Percentiles rank a stretch among this genome's conserved stretches.
phyloP scores from a whole-genome alignment of 2,888 invertebrate species.

The Gari tellinella region DNA sequence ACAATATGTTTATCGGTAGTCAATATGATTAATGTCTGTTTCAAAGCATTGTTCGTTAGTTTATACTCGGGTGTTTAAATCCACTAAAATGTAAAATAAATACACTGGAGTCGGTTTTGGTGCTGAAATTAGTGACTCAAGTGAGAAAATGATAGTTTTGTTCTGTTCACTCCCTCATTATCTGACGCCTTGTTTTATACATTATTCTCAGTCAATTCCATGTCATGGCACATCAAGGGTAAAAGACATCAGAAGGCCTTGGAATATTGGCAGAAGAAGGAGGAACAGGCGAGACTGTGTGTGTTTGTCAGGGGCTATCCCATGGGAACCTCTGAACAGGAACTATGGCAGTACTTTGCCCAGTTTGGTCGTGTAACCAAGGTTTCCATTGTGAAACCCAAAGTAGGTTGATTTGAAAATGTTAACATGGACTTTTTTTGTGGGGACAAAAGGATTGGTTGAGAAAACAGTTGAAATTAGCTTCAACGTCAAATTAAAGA shows the following conservation, averaged over 20 bases:
- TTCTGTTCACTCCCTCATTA: too few relatives aligned
- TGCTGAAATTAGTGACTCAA: too few relatives aligned
- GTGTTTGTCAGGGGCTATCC: constrained; percentile 75
- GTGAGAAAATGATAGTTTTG: too few relatives aligned
- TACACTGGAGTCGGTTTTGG: too few relatives aligned
- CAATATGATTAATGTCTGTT: too few relatives aligned
- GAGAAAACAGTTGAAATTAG: too few relatives aligned
- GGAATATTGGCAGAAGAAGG: constrained; percentile 51
- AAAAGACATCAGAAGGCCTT: constrained; percentile 66
- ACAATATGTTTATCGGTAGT: too few relatives aligned
- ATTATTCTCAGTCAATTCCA: constrained; percentile 50
- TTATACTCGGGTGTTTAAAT: too few relatives aligned
- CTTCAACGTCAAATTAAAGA: too few relatives aligned
- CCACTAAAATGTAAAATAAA: too few relatives aligned
- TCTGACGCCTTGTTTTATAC: neutral
- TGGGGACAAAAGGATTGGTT: too few relatives aligned
- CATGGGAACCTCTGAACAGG: constrained; percentile 61
- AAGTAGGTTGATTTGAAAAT: constrained; percentile 30
- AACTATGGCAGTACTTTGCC: constrained; percentile 68
- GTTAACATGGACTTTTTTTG: neutral
- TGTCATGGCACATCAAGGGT: constrained; percentile 65
- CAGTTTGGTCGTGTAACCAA: constrained; percentile 72
- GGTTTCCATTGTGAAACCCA: constrained; percentile 65
- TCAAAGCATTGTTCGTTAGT: too few relatives aligned
- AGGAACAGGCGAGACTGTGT: constrained; percentile 62